A percentile compares a stretch with the other conserved stretches of the same genome.
Evolutionary conservation across 2,888 invertebrate genomes (phyloP).

Genomic region (Holacanthella duospinosa): DNA sequence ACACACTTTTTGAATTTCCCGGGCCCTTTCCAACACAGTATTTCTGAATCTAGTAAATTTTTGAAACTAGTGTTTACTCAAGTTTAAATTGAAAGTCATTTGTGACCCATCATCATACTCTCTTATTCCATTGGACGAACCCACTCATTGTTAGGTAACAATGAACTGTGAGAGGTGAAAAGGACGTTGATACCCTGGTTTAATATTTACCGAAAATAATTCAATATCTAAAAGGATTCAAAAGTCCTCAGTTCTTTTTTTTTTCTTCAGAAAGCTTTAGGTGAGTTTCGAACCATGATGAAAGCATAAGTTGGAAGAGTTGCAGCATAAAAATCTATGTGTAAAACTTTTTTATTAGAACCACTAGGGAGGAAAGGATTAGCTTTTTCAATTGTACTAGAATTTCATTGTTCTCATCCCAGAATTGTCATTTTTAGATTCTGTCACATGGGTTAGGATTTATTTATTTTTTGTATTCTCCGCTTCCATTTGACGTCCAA

Average conservation of each 20-base stretch:
- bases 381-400: background rate
- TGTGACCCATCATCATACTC: constrained; percentile 13
- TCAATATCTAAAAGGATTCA: background rate
- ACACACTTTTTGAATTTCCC: too few relatives aligned
- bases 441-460: background rate
- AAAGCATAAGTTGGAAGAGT: too few relatives aligned
- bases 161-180: constrained; percentile 10
- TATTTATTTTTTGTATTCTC: too few relatives aligned
- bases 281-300: too few relatives aligned
- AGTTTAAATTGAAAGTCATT: constrained; percentile 27
- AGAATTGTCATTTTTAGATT: constrained; percentile 1
- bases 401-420: background rate
- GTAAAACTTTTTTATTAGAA: too few relatives aligned
- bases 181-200: constrained; percentile 3
- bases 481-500: background rate
- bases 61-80: constrained; percentile 20
- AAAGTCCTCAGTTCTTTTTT: too few relatives aligned
- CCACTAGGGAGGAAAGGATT: background rate
- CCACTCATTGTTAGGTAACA: background rate
- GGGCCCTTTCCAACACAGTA: too few relatives aligned
- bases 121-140: constrained; percentile 6
- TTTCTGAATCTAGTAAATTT: too few relatives aligned
- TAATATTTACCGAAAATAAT: background rate
- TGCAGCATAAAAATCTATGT: too few relatives aligned
- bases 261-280: background rate